phyloP scores from a whole-genome alignment of 1,140 invertebrate species.

The Hetaerina americana region DNA sequence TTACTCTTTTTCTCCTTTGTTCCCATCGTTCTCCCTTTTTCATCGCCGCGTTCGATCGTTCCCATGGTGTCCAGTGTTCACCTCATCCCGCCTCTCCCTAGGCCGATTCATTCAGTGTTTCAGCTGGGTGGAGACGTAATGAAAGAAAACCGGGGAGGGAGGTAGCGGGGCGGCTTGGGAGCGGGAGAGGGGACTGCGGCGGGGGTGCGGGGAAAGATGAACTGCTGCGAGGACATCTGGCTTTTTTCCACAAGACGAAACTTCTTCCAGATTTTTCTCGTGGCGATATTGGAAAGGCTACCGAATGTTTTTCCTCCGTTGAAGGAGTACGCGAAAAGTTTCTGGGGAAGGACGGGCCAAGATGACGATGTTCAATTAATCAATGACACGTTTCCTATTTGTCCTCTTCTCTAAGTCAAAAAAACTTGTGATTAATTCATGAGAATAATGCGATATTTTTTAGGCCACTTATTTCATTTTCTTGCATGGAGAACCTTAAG shows the following conservation, averaged over 20 bases:
- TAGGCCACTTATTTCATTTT: no score
- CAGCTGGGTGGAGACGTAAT: no score
- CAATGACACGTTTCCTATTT: not conserved
- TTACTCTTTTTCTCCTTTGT: no score
- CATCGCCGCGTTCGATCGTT: no score
- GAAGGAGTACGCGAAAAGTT: not conserved
- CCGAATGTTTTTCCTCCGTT: not conserved
- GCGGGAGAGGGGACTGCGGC: not conserved
- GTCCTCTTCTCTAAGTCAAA: not conserved
- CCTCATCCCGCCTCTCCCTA: no score
- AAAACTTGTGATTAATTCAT: not conserved
- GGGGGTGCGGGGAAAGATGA: not conserved
- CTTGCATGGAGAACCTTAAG: no score
- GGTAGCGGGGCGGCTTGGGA: no score
- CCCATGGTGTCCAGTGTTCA: no score
- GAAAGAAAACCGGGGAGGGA: no score
- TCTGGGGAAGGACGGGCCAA: not conserved
- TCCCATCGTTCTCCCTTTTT: no score
- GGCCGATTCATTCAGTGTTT: no score
- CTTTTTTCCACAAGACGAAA: not conserved
- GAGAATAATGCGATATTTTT: not conserved
- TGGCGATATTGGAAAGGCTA: not conserved
- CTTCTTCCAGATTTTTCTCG: not conserved
- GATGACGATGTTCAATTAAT: not conserved
- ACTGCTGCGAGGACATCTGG: not conserved